These are phyloP conservation scores for Aphidoletes aphidimyza DNA, from an alignment of 2,888 invertebrate species.

Conservation along the genomic window DNA sequence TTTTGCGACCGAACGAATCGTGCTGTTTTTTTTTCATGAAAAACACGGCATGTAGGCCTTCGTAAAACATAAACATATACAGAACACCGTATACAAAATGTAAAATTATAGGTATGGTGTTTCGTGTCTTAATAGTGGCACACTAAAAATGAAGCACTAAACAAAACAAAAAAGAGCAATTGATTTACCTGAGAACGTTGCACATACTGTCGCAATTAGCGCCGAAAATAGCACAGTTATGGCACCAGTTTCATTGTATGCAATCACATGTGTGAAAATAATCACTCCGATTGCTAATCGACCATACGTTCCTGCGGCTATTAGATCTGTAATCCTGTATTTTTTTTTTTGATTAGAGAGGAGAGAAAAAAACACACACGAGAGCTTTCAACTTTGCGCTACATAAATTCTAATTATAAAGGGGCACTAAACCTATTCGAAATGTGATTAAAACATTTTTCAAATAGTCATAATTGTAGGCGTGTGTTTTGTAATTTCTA, in stretches of 20 bases:
- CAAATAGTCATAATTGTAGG: not conserved
- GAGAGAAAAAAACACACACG: not conserved
- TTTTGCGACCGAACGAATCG: slow-evolving; percentile 29
- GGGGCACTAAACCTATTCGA: too few species aligned
- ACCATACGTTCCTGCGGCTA: slow-evolving; percentile 64
- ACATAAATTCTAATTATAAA: too few species aligned
- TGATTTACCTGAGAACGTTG: slow-evolving; percentile 63
- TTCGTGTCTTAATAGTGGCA: not conserved
- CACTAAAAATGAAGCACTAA: not conserved
- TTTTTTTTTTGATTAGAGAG: not conserved
- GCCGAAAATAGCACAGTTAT: slow-evolving; percentile 64
- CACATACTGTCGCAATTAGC: slow-evolving; percentile 63
- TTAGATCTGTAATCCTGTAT: slow-evolving; percentile 62
- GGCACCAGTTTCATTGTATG: slow-evolving; percentile 65
- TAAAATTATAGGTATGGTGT: not conserved
- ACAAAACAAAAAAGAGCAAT: slow-evolving; percentile 22
- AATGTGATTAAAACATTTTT: not conserved
- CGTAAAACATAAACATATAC: not conserved
- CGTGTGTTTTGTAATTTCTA: not conserved
- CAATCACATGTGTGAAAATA: slow-evolving; percentile 63
- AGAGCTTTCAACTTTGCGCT: too few species aligned
- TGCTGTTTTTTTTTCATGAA: not conserved
- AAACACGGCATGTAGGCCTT: too few species aligned
- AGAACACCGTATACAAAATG: too few species aligned
- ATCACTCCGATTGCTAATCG: slow-evolving; percentile 65